Evolutionary conservation across 2,888 invertebrate species (phyloP), one percentile per base, ranked within the genome.

Genomic region (Spodoptera littoralis): DNA sequence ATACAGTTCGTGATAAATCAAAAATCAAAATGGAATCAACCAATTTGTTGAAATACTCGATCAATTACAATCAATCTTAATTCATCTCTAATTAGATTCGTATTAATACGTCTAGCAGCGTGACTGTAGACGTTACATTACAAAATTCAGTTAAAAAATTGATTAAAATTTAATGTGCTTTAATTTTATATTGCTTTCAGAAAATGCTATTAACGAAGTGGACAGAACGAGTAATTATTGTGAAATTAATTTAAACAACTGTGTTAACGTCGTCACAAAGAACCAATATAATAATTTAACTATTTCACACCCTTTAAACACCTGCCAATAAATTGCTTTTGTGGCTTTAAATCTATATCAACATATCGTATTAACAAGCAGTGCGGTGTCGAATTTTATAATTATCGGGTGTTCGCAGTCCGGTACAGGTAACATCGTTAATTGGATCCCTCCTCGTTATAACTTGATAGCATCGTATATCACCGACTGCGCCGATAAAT

Each of bases 371-470:
- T 71, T 77, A 76, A 65, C 65, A 74, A 65, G 64, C 70, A 59
- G 13, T 72, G 55, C 11, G 70, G 75, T 70, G 65, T 73, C 66
- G 56, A 68, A 73, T 79, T 79, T 79, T 73, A 79, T 77, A 73
- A 79, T 72, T 72, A 78, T 67, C 74, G 68, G 27, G 50, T 49
- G 44, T 59, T 61, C 65, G 52, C 47, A 65, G 65, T 60, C 60
- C 65, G 60, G 52, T 53, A 41, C 79, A 72, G 83, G 83, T 80
- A 81, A 71, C 74, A 76, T 62, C 70, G 53, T 75, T 86, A 86
- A 86, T 84, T 84, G 84, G 80, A 76, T 78, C 64, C 62, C 71
- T 52, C 64, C 60, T 73, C 77, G 81, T 79, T 79, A 83, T 77
- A 73, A 60, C 77, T 72, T 69, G 81, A 77, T 73, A 70, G 76